A percentile compares a stretch with the other conserved stretches of the same genome.
Conservation (phyloP, 92 coral and sea anemone genomes). For the Virgularia gustaviana region DNA sequence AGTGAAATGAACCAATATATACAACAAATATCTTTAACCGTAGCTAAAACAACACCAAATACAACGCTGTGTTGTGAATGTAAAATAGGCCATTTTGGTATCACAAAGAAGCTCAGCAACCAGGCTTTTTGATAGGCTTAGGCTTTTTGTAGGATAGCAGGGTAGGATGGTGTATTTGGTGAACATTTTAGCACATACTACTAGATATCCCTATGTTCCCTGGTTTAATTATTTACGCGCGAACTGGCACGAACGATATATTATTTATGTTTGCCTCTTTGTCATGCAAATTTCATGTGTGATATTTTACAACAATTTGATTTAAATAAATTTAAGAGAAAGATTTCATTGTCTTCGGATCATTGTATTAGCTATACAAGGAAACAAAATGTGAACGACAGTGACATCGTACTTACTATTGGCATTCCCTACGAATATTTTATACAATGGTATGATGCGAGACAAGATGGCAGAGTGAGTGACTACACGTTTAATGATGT, state of each 20-base stretch:
- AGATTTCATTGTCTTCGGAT: constrained; percentile 18
- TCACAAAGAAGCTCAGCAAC: constrained; percentile 37
- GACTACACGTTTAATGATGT: constrained; percentile 23
- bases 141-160: constrained; percentile 9
- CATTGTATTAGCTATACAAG: constrained; percentile 19
- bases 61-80: too few species aligned
- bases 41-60: too few species aligned
- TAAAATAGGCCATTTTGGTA: too few species aligned
- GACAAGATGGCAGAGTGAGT: constrained; percentile 20
- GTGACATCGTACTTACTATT: constrained; percentile 17
- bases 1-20: background rate
- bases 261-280: background rate
- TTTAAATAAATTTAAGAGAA: constrained; percentile 18
- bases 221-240: background rate
- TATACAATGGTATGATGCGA: constrained; percentile 34
- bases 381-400: constrained; percentile 6
- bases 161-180: constrained; percentile 14
- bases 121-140: too few species aligned
- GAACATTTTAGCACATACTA: constrained; percentile 2
- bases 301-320: constrained; percentile 16
- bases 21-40: too few species aligned
- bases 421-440: constrained; percentile 35
- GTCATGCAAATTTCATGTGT: background rate
- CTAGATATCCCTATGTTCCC: background rate
- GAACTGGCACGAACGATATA: background rate